phyloP scores from a whole-genome alignment of 1,140 invertebrate genomes.

The Lycorma delicatula region DNA sequence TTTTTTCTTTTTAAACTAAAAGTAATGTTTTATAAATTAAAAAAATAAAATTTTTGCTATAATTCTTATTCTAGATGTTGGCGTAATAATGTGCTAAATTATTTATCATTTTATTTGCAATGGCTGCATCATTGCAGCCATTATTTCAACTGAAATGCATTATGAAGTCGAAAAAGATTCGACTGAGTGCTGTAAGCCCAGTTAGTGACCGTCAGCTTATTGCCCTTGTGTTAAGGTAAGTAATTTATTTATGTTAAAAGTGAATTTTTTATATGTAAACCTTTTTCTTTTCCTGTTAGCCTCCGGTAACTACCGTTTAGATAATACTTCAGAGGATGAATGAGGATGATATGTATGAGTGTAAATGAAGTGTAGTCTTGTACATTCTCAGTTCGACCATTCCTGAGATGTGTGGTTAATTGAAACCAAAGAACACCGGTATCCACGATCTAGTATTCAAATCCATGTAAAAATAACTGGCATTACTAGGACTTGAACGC shows the following conservation, averaged over 20 bases:
- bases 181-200: not conserved
- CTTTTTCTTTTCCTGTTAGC: not conserved
- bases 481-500: too few relatives aligned
- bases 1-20: too few relatives aligned
- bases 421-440: too few relatives aligned
- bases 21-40: too few relatives aligned
- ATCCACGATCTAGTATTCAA: too few relatives aligned
- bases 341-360: not conserved
- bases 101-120: too few relatives aligned
- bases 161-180: not conserved
- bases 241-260: not conserved
- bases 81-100: too few relatives aligned
- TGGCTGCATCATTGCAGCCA: not conserved
- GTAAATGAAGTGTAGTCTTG: not conserved
- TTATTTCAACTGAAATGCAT: conserved; percentile 1
- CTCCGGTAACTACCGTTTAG: not conserved
- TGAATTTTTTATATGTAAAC: not conserved
- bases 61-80: too few relatives aligned
- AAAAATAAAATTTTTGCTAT: too few relatives aligned
- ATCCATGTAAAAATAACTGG: too few relatives aligned
- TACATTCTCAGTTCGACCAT: not conserved
- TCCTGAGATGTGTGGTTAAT: not conserved
- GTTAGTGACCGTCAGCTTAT: not conserved
- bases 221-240: not conserved
- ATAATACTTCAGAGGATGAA: not conserved